Conservation (phyloP, 2,888 invertebrate genomes). For the Monoplex corrugatus region DNA sequence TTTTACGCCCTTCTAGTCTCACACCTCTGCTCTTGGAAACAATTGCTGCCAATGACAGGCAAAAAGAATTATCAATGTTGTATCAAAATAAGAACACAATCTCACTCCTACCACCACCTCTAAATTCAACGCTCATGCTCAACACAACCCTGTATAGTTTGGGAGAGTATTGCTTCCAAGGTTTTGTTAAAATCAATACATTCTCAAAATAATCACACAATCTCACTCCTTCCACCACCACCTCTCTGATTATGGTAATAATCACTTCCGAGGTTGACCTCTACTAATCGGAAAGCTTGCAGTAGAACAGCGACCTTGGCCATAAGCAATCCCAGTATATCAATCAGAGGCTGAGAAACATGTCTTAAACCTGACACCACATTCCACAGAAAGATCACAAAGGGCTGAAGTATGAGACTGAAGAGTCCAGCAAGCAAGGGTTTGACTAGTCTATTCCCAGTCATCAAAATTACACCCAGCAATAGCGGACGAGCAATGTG, state of each 20-base stretch:
- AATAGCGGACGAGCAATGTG: slow-evolving; percentile 44
- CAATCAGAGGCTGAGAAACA: slow-evolving; percentile 40
- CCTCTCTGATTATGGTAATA: not conserved
- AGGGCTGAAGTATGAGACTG: slow-evolving; percentile 48
- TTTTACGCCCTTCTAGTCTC: too few species aligned
- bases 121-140: too few species aligned
- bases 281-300: slow-evolving; percentile 43
- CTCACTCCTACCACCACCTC: too few species aligned
- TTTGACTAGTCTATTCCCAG: slow-evolving; percentile 42
- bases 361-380: slow-evolving; percentile 40
- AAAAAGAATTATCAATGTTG: too few species aligned
- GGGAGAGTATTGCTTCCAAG: too few species aligned
- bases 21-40: too few species aligned
- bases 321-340: slow-evolving; percentile 28
- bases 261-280: slow-evolving; percentile 27
- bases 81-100: too few species aligned
- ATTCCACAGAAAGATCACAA: slow-evolving; percentile 49
- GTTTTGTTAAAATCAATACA: too few species aligned
- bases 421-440: slow-evolving; percentile 41
- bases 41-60: too few species aligned
- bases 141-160: too few species aligned
- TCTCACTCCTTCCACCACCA: not conserved
- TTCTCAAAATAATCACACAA: not conserved
- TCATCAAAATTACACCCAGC: slow-evolving; percentile 32
- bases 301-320: slow-evolving; percentile 13